These are phyloP conservation scores for Callipepla californica DNA, from an alignment of 2,113 vertebrate species.

Conservation along the genomic window DNA sequence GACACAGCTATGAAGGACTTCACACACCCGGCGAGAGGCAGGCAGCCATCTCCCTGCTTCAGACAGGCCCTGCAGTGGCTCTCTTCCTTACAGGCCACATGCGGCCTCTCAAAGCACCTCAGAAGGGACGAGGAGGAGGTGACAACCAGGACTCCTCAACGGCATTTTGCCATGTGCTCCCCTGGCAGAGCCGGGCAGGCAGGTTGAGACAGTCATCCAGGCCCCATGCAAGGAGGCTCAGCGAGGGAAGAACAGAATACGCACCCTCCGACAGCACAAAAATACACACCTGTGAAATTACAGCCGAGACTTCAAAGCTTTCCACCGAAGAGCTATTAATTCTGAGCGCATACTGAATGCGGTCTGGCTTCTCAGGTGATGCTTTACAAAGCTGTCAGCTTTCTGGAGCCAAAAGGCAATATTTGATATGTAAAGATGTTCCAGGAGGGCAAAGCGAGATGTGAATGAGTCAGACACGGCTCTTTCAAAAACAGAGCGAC, in stretches of 20 bases:
- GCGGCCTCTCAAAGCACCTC: background rate
- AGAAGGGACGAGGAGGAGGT: conserved; percentile 22
- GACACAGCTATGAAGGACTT: too few relatives aligned
- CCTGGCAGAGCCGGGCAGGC: background rate
- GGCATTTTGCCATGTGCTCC: conserved; percentile 38
- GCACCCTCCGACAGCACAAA: background rate
- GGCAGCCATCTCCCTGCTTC: background rate
- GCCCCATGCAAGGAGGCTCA: background rate
- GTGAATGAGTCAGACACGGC: conserved; percentile 47
- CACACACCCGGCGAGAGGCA: too few relatives aligned
- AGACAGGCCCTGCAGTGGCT: background rate
- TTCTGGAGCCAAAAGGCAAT: conserved; percentile 62
- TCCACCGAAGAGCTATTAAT: conserved; percentile 58
- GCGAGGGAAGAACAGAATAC: background rate
- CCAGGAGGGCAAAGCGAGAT: conserved; percentile 55
- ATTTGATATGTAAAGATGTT: conserved; percentile 69
- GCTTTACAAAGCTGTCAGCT: conserved; percentile 68
- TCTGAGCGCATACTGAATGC: conserved; percentile 38
- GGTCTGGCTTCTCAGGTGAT: conserved; percentile 54
- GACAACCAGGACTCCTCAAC: background rate
- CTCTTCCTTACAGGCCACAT: background rate
- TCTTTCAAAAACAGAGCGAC: conserved; percentile 29
- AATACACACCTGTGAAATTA: conserved; percentile 44
- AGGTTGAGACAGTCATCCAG: conserved; percentile 11
- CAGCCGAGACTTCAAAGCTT: conserved; percentile 31